Evolutionary conservation across 2,113 vertebrate genomes (phyloP).

Genomic region (Arvicanthis niloticus): DNA sequence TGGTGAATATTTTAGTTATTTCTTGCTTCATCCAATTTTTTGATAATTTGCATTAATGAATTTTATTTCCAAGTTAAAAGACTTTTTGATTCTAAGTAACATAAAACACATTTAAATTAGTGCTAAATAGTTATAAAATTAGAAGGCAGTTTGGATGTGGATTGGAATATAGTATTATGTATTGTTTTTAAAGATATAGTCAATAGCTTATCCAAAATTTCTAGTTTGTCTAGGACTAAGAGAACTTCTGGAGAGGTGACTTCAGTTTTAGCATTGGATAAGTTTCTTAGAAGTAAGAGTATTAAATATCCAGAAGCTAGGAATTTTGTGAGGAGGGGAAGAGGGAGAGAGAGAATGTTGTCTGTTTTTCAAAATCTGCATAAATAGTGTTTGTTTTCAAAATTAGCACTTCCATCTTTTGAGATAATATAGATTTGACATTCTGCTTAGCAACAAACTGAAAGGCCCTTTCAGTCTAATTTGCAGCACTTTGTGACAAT

Average conservation of each 20-base stretch:
- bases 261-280: neutral
- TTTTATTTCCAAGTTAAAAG: slow-evolving; percentile 61
- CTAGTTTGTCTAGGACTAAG: neutral
- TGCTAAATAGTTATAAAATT: neutral
- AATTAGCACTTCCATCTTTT: neutral
- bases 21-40: slow-evolving; percentile 35
- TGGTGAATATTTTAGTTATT: neutral
- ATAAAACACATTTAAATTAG: slow-evolving; percentile 7
- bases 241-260: neutral
- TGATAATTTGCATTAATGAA: neutral
- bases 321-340: neutral
- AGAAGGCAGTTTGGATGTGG: neutral
- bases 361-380: neutral
- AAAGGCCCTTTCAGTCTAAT: slow-evolving; percentile 5
- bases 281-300: neutral
- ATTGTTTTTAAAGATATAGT: neutral
- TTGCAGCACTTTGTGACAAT: neutral
- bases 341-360: neutral
- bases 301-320: slow-evolving; percentile 2
- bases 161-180: neutral
- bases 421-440: neutral
- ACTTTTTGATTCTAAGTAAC: slow-evolving; percentile 11
- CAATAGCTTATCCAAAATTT: neutral
- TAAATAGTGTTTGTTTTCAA: neutral
- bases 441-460: neutral